Base-by-base conservation (phyloP, 2,113 vertebrate genomes). In the Triplophysa dalaica region DNA sequence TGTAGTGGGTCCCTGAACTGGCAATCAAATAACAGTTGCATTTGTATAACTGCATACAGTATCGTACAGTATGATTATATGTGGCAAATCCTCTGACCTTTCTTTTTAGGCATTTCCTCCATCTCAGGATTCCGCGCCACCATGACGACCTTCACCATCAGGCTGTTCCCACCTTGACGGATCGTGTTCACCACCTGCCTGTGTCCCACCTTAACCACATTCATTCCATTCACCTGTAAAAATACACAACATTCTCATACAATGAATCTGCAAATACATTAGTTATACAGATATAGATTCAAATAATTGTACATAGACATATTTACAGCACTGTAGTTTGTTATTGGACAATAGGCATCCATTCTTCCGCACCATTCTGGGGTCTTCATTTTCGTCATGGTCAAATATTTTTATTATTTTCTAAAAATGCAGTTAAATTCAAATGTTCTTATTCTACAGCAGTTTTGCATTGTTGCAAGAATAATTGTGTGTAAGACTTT, bases 101-200 rank as follows among this genome's bases (percentile, higher is more conserved):
- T 96, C 89, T 95, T 97, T 60, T 94, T 92, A 70, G 90, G 89
- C 0, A 93, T 93, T 83, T 97, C 96, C 70, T 96, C 95, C 90
- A 96, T 93, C 81, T 97, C 95, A 1, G 96, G 96, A 86, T 97
- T 96, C 75, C 95, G 87, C 4, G 95, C 94, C 48, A 97, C 96
- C 95, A 97, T 97, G 80, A 97, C 96, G 66, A 97, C 96, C 87
- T 97, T 97, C 66, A 97, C 95, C 94, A 96, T 95, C 69, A 97
- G 93, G 22, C 94, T 95, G 90, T 97, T 97, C 82, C 96, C 95
- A 0, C 95, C 96, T 73, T 97, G 96, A 1, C 96, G 92, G 85
- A 97, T 97, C 95, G 95, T 97, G 88, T 96, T 96, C 81, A 97
- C 96, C 83, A 97, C 96, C 89, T 97, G 96, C 1, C 96, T 92